phyloP scores from a whole-genome alignment of 2,113 vertebrate genomes.

The Platichthys stellatus region DNA sequence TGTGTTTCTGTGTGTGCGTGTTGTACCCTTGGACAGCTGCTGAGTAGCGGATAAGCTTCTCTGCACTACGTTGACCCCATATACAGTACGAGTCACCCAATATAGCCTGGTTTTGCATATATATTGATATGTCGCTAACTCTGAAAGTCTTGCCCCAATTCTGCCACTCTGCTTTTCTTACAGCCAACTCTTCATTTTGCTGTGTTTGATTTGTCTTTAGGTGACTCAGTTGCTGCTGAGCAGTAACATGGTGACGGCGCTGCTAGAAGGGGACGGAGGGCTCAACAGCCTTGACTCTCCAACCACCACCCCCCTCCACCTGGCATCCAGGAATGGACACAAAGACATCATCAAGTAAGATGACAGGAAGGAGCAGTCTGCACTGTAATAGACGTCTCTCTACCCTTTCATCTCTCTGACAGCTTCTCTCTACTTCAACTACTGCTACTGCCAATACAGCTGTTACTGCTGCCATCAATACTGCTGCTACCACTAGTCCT shows the following conservation, averaged over 20 bases:
- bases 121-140: slow-evolving; percentile 3
- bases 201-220: slow-evolving; percentile 69
- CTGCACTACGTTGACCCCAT: too few relatives aligned
- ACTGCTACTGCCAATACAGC: background rate
- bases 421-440: background rate
- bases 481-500: background rate
- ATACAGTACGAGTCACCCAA: too few relatives aligned
- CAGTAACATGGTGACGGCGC: slow-evolving; percentile 91
- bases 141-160: slow-evolving; percentile 8
- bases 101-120: background rate
- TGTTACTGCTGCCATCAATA: background rate
- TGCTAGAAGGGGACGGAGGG: slow-evolving; percentile 89
- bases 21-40: too few relatives aligned
- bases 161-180: background rate
- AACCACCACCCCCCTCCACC: slow-evolving; percentile 91
- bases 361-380: background rate
- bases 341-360: slow-evolving; percentile 93
- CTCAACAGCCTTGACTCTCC: slow-evolving; percentile 87
- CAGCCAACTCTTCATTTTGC: slow-evolving; percentile 1
- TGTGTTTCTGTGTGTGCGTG: too few relatives aligned
- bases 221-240: slow-evolving; percentile 93
- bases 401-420: background rate
- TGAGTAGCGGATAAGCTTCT: too few relatives aligned
- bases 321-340: slow-evolving; percentile 96
- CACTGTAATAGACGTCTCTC: background rate